Conservation (phyloP, 2,797 vertebrate species). For the Columba guinea region DNA sequence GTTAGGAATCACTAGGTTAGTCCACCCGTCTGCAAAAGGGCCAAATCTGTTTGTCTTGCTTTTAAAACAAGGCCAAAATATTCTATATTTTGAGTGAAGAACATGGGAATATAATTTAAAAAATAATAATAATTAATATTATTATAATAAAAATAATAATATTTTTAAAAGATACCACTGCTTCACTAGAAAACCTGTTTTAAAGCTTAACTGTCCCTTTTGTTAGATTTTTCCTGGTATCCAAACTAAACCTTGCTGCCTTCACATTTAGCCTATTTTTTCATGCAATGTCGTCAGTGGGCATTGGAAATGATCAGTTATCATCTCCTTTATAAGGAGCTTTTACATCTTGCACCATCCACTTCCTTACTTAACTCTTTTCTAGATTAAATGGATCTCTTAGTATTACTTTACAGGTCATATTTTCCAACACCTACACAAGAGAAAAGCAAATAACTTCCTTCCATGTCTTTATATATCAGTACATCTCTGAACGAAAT, state of each 20-base stretch:
- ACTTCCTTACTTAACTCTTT: neutral
- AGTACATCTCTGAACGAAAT: neutral
- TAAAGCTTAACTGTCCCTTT: neutral
- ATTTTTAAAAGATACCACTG: neutral
- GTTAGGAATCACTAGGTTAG: neutral
- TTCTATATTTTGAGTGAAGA: neutral
- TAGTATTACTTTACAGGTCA: neutral
- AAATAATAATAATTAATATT: neutral
- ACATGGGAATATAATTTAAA: neutral
- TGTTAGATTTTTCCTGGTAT: neutral
- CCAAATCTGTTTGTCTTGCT: neutral
- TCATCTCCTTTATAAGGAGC: neutral
- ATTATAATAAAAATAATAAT: neutral
- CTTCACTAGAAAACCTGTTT: neutral
- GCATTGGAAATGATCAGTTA: neutral
- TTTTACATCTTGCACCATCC: neutral
- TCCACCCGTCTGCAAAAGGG: neutral
- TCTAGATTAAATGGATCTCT: neutral
- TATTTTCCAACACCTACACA: neutral
- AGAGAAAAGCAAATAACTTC: neutral
- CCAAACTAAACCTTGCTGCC: neutral
- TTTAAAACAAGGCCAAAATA: neutral
- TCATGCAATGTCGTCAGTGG: accelerated
- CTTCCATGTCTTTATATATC: neutral
- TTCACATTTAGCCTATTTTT: neutral